Conservation (phyloP, 1,140 invertebrate species). For the Conopomorpha cramerella region DNA sequence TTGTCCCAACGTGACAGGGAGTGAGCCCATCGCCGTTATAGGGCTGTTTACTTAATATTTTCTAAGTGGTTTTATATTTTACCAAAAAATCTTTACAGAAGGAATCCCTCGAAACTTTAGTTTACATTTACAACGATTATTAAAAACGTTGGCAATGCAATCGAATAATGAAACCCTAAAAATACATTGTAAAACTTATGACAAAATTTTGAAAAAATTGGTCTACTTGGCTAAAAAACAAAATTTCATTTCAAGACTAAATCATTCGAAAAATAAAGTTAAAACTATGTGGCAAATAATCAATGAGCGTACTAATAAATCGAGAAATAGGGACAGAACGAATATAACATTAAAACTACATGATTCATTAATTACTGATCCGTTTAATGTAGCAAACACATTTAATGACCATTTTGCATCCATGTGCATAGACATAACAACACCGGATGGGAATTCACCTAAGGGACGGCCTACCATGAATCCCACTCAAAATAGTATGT, state of each 20-base stretch:
- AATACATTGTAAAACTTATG: conserved; percentile 2
- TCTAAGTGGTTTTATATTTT: no score
- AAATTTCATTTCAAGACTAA: neutral
- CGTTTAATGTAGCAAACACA: neutral
- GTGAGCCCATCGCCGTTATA: no score
- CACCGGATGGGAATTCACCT: neutral
- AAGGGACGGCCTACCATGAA: neutral
- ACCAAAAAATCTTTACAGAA: no score
- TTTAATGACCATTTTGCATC: conserved; percentile 1
- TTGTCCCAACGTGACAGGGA: no score
- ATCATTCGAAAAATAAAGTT: conserved; percentile 1
- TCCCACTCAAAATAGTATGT: neutral
- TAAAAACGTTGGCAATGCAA: neutral
- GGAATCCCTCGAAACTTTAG: no score
- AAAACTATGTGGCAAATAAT: conserved; percentile 3
- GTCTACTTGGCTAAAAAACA: neutral
- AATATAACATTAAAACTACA: neutral
- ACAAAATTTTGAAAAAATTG: neutral
- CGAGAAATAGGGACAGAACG: neutral
- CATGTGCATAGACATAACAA: neutral
- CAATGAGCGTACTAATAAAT: neutral
- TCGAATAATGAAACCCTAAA: neutral
- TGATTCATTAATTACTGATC: neutral
- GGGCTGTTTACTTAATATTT: no score
- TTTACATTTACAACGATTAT: no score